Evolutionary conservation across 2,888 invertebrate genomes (phyloP).

Genomic region (Bellardia pandia): DNA sequence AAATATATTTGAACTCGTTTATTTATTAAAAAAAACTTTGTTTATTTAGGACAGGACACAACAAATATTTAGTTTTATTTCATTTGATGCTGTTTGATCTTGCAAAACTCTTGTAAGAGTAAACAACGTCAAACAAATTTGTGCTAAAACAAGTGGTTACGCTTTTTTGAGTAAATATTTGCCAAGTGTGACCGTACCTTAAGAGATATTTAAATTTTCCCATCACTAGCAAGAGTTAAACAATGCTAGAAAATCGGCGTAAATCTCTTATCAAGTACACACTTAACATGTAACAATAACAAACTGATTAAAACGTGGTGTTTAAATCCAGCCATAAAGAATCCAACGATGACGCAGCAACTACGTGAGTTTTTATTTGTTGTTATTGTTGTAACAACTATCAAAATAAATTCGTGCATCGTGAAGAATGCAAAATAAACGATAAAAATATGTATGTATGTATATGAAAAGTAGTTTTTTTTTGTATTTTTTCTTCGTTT

Average conservation of each 20-base stretch:
- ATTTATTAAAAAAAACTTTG: no score
- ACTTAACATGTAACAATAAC: background rate
- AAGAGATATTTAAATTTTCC: constrained; percentile 6
- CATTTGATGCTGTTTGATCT: no score
- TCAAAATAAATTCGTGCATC: constrained; percentile 66
- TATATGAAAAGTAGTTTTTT: constrained; percentile 31
- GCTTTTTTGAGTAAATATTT: no score
- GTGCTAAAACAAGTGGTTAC: no score
- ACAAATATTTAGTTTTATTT: no score
- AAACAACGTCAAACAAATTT: no score
- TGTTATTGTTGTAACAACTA: constrained; percentile 12
- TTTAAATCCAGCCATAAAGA: constrained; percentile 56
- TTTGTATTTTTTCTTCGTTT: constrained; percentile 18
- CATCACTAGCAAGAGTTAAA: background rate
- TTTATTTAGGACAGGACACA: no score
- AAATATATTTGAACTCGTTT: background rate
- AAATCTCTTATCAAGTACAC: constrained; percentile 23
- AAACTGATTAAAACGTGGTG: constrained; percentile 18
- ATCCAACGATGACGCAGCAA: constrained; percentile 66
- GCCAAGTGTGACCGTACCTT: background rate
- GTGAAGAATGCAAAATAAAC: constrained; percentile 67
- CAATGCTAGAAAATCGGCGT: background rate
- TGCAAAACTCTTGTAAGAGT: no score
- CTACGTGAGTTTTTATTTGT: constrained; percentile 46
- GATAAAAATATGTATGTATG: no score